A percentile compares a stretch with the other conserved stretches of the same genome.
Conservation (phyloP, 2,888 invertebrate species). For the Apodemia mormo region DNA sequence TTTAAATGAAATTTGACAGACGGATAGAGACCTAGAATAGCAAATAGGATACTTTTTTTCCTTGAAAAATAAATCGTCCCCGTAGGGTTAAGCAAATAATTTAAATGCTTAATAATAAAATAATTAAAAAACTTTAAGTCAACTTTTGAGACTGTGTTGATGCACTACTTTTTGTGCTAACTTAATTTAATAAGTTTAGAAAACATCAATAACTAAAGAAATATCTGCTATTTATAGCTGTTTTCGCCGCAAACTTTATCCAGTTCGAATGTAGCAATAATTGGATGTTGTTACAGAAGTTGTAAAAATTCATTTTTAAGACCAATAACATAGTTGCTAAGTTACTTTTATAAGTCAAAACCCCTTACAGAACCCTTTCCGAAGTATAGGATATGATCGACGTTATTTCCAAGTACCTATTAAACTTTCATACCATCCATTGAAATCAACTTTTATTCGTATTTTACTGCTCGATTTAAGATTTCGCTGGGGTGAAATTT, state of each 20-base stretch:
- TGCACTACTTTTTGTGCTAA: neutral
- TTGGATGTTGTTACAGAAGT: constrained; percentile 9
- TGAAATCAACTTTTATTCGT: constrained; percentile 15
- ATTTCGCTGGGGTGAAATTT: constrained; percentile 2
- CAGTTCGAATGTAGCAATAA: neutral
- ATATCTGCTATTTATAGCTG: neutral
- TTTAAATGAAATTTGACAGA: too few species aligned
- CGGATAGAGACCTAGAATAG: too few species aligned
- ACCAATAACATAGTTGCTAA: constrained; percentile 11
- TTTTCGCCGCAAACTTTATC: neutral
- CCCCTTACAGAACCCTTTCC: constrained; percentile 7
- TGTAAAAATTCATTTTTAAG: constrained; percentile 17
- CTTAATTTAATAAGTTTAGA: neutral
- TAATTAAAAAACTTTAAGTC: too few species aligned
- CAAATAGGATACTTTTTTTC: too few species aligned
- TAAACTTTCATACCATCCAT: constrained; percentile 17
- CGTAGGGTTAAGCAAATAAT: too few species aligned
- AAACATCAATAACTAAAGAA: neutral
- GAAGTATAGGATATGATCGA: constrained; percentile 8
- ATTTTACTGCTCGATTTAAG: constrained; percentile 14
- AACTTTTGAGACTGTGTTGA: too few species aligned
- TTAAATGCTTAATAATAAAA: too few species aligned
- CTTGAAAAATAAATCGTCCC: too few species aligned
- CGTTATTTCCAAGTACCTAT: constrained; percentile 10
- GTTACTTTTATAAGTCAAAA: constrained; percentile 12